These are phyloP conservation scores for Spilogale gracilis DNA, from an alignment of 2,113 vertebrate genomes.

Conservation along the genomic window DNA sequence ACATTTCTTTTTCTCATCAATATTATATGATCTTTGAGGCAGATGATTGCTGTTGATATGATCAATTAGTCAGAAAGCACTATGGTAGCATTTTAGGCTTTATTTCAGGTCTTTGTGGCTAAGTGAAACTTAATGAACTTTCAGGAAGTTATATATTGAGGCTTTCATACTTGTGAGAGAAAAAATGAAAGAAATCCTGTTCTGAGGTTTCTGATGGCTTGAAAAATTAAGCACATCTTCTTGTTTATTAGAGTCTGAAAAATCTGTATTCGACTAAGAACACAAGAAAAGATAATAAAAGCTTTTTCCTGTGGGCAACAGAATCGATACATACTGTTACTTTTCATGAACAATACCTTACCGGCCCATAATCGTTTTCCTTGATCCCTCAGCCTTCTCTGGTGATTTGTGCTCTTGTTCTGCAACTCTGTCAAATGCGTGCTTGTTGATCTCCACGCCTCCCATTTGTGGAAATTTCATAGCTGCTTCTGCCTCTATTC, in stretches of 20 bases:
- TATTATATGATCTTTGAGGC: neutral
- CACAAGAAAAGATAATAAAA: neutral
- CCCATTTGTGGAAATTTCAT: neutral
- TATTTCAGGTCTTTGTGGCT: conserved; percentile 27
- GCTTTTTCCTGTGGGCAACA: neutral
- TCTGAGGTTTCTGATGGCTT: neutral
- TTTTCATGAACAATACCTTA: neutral
- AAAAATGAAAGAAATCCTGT: neutral
- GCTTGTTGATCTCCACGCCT: neutral
- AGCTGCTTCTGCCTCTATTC: neutral
- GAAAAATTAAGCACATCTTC: neutral
- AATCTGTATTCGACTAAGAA: neutral
- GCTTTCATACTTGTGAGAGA: neutral
- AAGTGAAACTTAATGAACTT: conserved; percentile 14
- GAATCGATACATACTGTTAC: neutral
- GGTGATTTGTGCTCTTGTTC: neutral
- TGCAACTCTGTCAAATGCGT: accelerated
- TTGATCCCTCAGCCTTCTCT: neutral
- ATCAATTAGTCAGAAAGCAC: neutral
- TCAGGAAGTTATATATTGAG: neutral
- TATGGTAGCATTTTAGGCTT: neutral
- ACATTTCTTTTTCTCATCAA: neutral
- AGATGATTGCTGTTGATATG: neutral
- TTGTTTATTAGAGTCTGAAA: conserved; percentile 11
- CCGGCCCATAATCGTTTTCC: neutral